Percentiles rank a stretch among this genome's conserved stretches.
Conservation (phyloP, 2,113 vertebrate genomes). For the Quiscalus mexicanus region DNA sequence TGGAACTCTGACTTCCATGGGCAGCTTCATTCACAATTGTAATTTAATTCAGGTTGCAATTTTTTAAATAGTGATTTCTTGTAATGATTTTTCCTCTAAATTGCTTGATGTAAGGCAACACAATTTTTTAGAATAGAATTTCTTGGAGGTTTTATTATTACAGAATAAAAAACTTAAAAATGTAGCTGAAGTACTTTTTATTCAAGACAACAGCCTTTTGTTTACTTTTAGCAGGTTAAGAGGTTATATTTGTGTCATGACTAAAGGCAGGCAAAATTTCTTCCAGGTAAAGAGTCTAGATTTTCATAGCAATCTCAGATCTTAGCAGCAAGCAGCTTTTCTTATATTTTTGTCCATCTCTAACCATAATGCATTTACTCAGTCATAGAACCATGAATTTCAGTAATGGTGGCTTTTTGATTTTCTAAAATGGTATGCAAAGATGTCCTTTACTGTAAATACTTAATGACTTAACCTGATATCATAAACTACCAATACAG, state of each 20-base stretch:
- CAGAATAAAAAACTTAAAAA: not conserved
- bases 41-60: not conserved
- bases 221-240: not conserved
- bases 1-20: not conserved
- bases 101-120: not conserved
- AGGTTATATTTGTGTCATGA: not conserved
- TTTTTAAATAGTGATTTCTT: not conserved
- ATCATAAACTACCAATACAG: not conserved
- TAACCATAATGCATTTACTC: not conserved
- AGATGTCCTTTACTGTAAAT: slow-evolving; percentile 7
- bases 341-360: not conserved
- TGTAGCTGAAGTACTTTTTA: not conserved
- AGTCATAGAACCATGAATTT: not conserved
- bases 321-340: not conserved
- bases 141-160: not conserved
- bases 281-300: not conserved
- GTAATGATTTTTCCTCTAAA: not conserved
- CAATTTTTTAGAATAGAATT: not conserved
- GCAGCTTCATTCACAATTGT: not conserved
- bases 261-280: not conserved
- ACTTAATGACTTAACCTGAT: not conserved
- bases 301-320: not conserved
- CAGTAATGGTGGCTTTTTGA: not conserved
- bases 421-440: not conserved
- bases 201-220: not conserved